Percentiles rank a stretch among this genome's conserved stretches.
Conservation (phyloP, 2,888 invertebrate species). For the Resseliella maxima region DNA sequence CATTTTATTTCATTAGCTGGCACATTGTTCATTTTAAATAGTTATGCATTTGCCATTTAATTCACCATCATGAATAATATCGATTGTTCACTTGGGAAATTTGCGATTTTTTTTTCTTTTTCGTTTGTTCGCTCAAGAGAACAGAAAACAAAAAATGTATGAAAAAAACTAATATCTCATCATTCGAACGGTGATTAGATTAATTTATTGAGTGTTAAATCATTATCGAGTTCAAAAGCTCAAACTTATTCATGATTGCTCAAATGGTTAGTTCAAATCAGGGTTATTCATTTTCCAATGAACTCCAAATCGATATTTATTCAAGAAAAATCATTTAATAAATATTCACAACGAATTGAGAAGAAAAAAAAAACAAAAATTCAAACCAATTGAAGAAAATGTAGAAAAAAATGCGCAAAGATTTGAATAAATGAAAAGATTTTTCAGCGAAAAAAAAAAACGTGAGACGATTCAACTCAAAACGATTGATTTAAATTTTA, state of each 20-base stretch:
- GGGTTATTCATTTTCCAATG: no score
- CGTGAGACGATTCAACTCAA: neutral
- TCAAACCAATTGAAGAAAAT: no score
- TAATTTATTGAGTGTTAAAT: conserved; percentile 20
- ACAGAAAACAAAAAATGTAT: no score
- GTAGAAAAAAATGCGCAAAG: no score
- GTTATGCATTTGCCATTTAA: neutral
- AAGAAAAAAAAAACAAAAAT: no score
- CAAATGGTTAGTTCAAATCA: no score
- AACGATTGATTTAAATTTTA: neutral
- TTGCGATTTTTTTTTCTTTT: neutral
- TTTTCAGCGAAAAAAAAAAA: no score
- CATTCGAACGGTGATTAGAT: neutral
- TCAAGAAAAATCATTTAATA: no score
- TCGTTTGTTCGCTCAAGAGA: neutral
- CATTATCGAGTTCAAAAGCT: conserved; percentile 7
- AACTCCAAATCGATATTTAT: no score
- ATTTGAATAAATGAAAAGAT: no score
- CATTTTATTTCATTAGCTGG: neutral
- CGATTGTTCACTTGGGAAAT: neutral
- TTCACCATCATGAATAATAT: no score
- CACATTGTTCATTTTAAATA: neutral
- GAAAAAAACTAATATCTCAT: neutral
- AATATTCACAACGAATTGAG: no score
- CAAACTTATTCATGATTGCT: neutral